Conservation (phyloP, 2,888 invertebrate genomes). For the Phymatocera aterrima region DNA sequence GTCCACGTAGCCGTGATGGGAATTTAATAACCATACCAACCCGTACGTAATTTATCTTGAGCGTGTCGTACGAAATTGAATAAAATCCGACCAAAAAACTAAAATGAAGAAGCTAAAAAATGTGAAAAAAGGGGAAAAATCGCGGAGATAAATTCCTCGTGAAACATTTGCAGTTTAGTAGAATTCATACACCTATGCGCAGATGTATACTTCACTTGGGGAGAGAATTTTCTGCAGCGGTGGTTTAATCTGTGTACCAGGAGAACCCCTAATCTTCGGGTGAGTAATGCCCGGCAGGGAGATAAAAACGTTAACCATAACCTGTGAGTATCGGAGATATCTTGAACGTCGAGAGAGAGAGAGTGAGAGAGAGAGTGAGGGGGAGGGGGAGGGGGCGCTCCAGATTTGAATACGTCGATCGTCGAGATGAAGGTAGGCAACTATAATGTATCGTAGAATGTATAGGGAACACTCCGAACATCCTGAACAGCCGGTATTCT, state of each 20-base stretch:
- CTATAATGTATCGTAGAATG: background rate
- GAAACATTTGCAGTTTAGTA: background rate
- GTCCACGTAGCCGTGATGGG: conserved; percentile 24
- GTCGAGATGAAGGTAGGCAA: background rate
- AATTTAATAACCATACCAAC: conserved; percentile 27
- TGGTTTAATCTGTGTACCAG: conserved; percentile 22
- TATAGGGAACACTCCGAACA: background rate
- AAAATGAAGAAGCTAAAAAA: background rate
- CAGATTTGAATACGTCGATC: conserved; percentile 42
- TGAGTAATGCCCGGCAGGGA: conserved; percentile 33
- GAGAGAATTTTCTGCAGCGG: background rate
- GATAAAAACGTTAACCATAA: conserved; percentile 44
- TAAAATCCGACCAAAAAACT: background rate
- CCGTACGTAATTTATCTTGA: background rate
- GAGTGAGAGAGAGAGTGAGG: no score
- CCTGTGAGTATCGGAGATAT: conserved; percentile 16
- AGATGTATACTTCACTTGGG: background rate
- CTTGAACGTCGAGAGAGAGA: background rate
- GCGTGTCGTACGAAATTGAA: conserved; percentile 14
- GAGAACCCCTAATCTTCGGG: conserved; percentile 33
- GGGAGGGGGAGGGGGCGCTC: no score
- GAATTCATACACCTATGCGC: background rate
- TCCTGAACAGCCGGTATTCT: conserved; percentile 28
- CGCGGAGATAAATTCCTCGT: background rate
- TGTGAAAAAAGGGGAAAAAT: background rate